These are phyloP conservation scores for Euschistus heros DNA, from an alignment of 1,140 invertebrate species.

Conservation along the genomic window DNA sequence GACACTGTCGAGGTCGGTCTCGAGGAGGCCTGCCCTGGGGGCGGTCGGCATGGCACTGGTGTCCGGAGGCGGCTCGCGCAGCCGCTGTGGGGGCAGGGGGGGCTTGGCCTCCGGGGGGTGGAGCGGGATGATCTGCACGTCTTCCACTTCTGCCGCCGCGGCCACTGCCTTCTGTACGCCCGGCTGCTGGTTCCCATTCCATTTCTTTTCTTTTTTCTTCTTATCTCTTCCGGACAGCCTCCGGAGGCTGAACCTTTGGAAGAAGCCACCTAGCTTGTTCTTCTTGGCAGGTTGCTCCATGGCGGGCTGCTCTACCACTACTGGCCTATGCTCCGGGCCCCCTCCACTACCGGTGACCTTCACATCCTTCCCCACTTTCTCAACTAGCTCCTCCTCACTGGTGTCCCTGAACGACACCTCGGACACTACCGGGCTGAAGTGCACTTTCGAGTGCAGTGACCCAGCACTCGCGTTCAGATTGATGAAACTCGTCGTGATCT, in stretches of 20 bases:
- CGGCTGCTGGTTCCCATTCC: constrained; percentile 31
- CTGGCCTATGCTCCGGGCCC: constrained; percentile 33
- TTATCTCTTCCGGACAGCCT: constrained; percentile 38
- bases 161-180: constrained; percentile 18
- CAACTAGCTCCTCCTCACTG: constrained; percentile 21
- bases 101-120: constrained; percentile 37
- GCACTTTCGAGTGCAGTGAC: constrained; percentile 40
- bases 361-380: constrained; percentile 27
- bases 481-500: constrained; percentile 32
- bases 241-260: constrained; percentile 41
- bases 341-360: constrained; percentile 21
- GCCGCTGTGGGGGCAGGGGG: constrained; percentile 22
- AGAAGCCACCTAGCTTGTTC: constrained; percentile 39
- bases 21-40: constrained; percentile 41
- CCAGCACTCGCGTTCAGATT: constrained; percentile 32
- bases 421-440: constrained; percentile 58
- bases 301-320: constrained; percentile 9
- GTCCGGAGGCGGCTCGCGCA: constrained; percentile 21
- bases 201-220: constrained; percentile 33
- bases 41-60: constrained; percentile 24
- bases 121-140: constrained; percentile 37
- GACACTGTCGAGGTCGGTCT: constrained; percentile 69
- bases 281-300: constrained; percentile 30
- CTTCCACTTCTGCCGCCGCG: constrained; percentile 24
- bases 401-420: constrained; percentile 57